Evolutionary conservation across 2,888 invertebrate genomes (phyloP).

Genomic region (Clostera curtula): DNA sequence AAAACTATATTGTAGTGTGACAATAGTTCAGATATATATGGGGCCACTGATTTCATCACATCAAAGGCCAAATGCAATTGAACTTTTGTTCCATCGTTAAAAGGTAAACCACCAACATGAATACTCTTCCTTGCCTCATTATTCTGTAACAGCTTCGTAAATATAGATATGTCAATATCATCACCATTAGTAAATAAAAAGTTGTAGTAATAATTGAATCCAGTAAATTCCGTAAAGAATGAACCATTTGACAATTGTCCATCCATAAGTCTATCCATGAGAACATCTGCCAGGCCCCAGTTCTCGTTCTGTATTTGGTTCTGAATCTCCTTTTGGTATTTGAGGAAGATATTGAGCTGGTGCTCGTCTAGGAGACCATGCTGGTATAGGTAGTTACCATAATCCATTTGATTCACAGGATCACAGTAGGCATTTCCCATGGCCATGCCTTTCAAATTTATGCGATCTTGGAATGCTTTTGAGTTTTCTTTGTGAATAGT

Average conservation of each 20-base stretch:
- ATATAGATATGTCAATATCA: slow-evolving; percentile 51
- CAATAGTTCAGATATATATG: slow-evolving; percentile 52
- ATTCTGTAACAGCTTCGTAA: slow-evolving; percentile 42
- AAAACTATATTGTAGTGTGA: slow-evolving; percentile 72
- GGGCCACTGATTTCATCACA: slow-evolving; percentile 74
- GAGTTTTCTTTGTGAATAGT: slow-evolving; percentile 69
- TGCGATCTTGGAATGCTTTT: no score
- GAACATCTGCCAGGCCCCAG: slow-evolving; percentile 79
- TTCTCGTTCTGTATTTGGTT: slow-evolving; percentile 76
- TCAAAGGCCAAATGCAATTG: slow-evolving; percentile 70
- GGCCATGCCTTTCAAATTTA: slow-evolving; percentile 71
- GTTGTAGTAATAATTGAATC: slow-evolving; percentile 85
- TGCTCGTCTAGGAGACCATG: slow-evolving; percentile 72
- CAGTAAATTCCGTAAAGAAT: slow-evolving; percentile 79
- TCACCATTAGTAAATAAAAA: slow-evolving; percentile 71
- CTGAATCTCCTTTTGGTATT: slow-evolving; percentile 72
- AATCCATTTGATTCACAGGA: slow-evolving; percentile 64
- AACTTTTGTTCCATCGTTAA: slow-evolving; percentile 60
- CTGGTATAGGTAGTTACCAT: slow-evolving; percentile 66
- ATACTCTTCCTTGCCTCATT: slow-evolving; percentile 64
- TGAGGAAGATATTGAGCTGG: slow-evolving; percentile 71
- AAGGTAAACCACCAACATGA: slow-evolving; percentile 77
- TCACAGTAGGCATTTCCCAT: slow-evolving; percentile 72
- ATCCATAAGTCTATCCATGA: slow-evolving; percentile 80
- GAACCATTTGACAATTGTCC: slow-evolving; percentile 45